Evolutionary conservation across 2,888 invertebrate genomes (phyloP).

Genomic region (Myopa testacea): DNA sequence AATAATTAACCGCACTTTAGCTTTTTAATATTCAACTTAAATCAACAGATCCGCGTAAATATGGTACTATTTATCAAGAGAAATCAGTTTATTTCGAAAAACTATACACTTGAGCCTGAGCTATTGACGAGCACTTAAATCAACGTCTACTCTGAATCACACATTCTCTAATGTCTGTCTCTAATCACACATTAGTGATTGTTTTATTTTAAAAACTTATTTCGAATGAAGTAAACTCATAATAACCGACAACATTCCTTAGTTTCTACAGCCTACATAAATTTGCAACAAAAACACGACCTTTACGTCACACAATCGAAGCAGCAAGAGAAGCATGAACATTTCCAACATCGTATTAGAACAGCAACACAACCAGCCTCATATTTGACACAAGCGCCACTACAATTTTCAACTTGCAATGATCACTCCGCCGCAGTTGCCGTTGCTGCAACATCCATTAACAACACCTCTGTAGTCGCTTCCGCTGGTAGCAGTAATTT

Average conservation of each 20-base stretch:
- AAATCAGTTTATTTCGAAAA: no score
- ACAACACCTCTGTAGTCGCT: constrained; percentile 43
- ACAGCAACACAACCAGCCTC: constrained; percentile 33
- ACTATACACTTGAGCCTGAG: no score
- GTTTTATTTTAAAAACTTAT: no score
- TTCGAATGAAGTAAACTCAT: no score
- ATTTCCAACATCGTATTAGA: constrained; percentile 18
- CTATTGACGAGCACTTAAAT: no score
- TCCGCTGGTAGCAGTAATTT: constrained; percentile 42
- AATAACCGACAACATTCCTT: background rate
- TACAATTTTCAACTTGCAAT: constrained; percentile 10
- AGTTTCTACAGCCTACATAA: constrained; percentile 7
- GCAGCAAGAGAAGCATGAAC: constrained; percentile 18
- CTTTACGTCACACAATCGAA: background rate
- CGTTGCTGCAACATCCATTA: constrained; percentile 40
- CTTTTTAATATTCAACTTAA: no score
- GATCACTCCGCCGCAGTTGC: constrained; percentile 17
- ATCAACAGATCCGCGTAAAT: no score
- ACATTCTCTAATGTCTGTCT: no score
- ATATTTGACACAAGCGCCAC: constrained; percentile 12
- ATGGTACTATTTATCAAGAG: no score
- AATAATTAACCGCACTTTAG: no score
- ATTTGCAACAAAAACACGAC: constrained; percentile 21
- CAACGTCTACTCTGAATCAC: no score
- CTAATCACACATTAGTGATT: no score